Evolutionary conservation across 2,797 vertebrate species (phyloP), one percentile per base, ranked within the genome.

Genomic region (Linurgus olivaceus): DNA sequence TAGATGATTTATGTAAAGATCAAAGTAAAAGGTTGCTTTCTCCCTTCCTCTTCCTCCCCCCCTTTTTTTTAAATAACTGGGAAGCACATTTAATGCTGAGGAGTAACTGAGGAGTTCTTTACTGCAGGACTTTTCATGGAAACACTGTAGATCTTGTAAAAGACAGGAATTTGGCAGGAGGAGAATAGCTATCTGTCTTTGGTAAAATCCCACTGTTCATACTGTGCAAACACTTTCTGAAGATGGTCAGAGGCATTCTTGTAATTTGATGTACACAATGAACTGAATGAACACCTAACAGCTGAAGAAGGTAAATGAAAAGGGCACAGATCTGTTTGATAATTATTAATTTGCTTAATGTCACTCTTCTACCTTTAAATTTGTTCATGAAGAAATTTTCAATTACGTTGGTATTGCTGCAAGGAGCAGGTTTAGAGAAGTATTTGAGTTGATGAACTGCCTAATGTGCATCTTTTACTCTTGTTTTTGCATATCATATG

Each of bases 341-440:
- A 96, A 93, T 84, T 94, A 96, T 94, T 96, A 92, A 96, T 97
- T 97, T 96, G 80, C 90, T 96, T 97, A 93, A 86, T 83, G 88
- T 94, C 95, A 94, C 61, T 82, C 88, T 94, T 59, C 70, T 73
- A 76, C 62, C 94, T 96, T 96, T 90, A 96, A 79, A 94, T 91
- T 92, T 93, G 92, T 93, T 96, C 90, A 88, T 38, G 76, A 88
- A 96, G 68, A 90, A 68, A 73, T 97, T 97, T 97, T 96, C 96
- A 95, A 68, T 96, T 96, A 87, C 80, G 47, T 55, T 93, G 93
- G 63, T 78, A 93, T 86, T 96, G 91, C 78, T 97, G 87, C 62
- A 93, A 96, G 90, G 94, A 86, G 54, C 57, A 86, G 90, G 78
- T 94, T 93, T 94, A 97, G 88, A 92, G n/a, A 71, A 79, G 58